phyloP scores from a whole-genome alignment of 2,797 vertebrate species.

The Pangasius djambal region DNA sequence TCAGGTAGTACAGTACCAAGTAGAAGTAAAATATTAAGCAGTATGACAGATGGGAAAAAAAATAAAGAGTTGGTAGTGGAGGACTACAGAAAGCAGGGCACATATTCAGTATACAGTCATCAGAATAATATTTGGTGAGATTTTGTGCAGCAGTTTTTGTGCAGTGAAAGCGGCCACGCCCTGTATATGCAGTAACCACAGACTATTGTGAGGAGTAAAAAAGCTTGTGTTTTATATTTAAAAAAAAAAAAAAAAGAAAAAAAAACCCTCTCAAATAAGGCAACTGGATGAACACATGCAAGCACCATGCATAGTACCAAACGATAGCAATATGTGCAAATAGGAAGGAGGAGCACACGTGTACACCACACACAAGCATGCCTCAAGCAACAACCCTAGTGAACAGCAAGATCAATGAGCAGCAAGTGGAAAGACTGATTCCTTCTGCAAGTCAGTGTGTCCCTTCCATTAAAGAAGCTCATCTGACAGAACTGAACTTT shows the following conservation, averaged over 20 bases:
- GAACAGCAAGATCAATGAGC: constrained; percentile 47
- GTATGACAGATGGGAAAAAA: neutral
- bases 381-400: constrained; percentile 55
- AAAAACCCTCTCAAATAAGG: constrained; percentile 47
- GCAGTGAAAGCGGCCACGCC: constrained; percentile 71
- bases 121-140: constrained; percentile 58
- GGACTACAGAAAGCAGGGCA: constrained; percentile 8
- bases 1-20: neutral
- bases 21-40: neutral
- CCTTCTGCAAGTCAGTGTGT: constrained; percentile 33
- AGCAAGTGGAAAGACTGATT: constrained; percentile 26
- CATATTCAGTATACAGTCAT: constrained; percentile 58
- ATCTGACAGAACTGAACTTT: constrained; percentile 22
- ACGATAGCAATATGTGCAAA: constrained; percentile 24
- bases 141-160: constrained; percentile 52
- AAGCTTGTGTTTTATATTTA: constrained; percentile 38
- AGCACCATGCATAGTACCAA: constrained; percentile 70
- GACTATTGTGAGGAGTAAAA: constrained; percentile 57
- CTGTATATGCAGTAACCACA: constrained; percentile 79
- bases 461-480: constrained; percentile 23
- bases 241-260: neutral
- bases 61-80: constrained; percentile 18
- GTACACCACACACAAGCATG: constrained; percentile 58
- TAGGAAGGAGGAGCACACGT: constrained; percentile 33
- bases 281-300: constrained; percentile 74